A percentile compares a stretch with the other conserved stretches of the same genome.
Evolutionary conservation across 2,113 vertebrate genomes (phyloP).

Genomic region (Columba livia): DNA sequence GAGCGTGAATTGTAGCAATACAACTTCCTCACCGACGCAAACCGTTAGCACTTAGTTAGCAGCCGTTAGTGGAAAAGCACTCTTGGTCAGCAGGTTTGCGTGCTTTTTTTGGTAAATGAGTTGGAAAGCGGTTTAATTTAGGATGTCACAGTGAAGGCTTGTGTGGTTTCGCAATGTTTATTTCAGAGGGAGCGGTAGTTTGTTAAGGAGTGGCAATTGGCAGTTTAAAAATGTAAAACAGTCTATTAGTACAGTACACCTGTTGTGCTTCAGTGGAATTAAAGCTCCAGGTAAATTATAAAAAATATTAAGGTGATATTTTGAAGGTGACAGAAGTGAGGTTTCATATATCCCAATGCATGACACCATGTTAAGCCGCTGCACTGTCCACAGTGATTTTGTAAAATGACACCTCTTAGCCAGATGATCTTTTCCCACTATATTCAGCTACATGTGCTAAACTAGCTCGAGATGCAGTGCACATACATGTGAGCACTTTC

Average conservation of each 20-base stretch:
- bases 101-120: not conserved
- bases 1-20: not conserved
- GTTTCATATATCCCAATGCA: not conserved
- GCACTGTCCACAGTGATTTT: not conserved
- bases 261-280: not conserved
- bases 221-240: not conserved
- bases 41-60: not conserved
- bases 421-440: not conserved
- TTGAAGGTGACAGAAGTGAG: not conserved
- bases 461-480: not conserved
- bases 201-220: not conserved
- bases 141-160: not conserved
- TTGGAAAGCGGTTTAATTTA: not conserved
- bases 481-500: accelerated
- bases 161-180: not conserved
- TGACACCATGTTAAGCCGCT: not conserved
- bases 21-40: not conserved
- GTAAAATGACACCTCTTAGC: not conserved
- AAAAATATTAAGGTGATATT: not conserved
- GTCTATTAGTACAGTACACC: not conserved
- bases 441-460: not conserved
- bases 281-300: not conserved
- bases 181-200: not conserved
- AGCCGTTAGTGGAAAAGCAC: not conserved
- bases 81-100: not conserved